Base-by-base conservation (phyloP, 1,140 invertebrate species). In the Papilio xuthus region DNA sequence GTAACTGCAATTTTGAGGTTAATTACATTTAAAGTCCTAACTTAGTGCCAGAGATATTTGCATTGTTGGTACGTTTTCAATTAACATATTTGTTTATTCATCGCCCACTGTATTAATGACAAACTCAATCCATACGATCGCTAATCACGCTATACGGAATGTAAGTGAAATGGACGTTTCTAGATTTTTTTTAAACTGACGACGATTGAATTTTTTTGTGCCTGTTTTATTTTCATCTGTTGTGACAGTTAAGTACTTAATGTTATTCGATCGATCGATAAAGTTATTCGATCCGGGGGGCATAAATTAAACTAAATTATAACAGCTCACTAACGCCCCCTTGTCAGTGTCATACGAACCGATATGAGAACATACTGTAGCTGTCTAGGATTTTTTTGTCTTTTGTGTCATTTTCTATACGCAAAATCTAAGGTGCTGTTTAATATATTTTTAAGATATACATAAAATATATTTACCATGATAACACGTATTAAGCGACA, bases 41-140 rank as follows among this genome's bases (percentile, higher is more conserved):
- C 23, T n/a, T 56, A 63, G 60, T 26, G 53, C 20, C 53, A 32
- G 69, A 70, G 0, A 37, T 41, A 18, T 37, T 70, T 42, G 69
- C 69, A 42, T 28, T 70, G 32, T 18, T 70, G 69, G 69, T 32
- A 42, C 69, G 69, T 70, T 70, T 41, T 26, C 60, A 70, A 18
- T 72, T 72, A 44, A 44, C 70, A 72, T 72, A 72, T 44, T 63
- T 47, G 70, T 72, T 23, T 72, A 72, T 72, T 72, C 70, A 72
- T 72, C 70, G 70, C 20, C 20, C 20, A 41, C 12, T 47, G 42
- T 47, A 72, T n/a, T 72, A 72, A 72, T 72, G 70, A 72, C 70
- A 72, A 72, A 72, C 70, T 72, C 37, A 72, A 72, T 72, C 70
- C 70, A 47, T 47, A 47, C 47, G 70, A 72, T 37, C 69, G n/a